phyloP scores from a whole-genome alignment of 2,888 invertebrate genomes.

The Tanytarsus gracilentus region DNA sequence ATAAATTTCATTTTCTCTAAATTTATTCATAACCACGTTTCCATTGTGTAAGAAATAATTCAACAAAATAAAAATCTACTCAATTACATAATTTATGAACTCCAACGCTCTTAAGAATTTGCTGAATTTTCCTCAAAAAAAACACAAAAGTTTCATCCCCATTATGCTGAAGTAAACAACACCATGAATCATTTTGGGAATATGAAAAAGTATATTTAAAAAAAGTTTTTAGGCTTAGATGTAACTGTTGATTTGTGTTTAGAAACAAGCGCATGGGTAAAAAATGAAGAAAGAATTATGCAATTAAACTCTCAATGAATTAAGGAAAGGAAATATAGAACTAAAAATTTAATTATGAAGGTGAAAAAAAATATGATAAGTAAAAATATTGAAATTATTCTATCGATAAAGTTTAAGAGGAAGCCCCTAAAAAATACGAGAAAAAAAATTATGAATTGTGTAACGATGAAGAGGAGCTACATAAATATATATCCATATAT shows the following conservation, averaged over 20 bases:
- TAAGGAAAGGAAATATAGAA: background rate
- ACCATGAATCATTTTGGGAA: background rate
- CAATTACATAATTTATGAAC: no score
- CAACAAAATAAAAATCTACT: no score
- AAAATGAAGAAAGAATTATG: background rate
- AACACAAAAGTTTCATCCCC: background rate
- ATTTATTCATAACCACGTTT: no score
- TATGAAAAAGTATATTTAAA: background rate
- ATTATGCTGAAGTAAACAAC: background rate
- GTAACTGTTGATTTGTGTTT: slow-evolving; percentile 21
- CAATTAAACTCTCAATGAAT: background rate
- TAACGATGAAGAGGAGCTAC: slow-evolving; percentile 3
- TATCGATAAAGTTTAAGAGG: background rate
- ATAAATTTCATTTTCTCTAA: no score
- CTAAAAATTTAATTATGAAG: background rate
- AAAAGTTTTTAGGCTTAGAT: slow-evolving; percentile 21
- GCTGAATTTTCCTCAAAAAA: no score
- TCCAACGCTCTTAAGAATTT: no score
- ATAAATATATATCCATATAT: slow-evolving; percentile 2
- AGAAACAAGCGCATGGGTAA: background rate
- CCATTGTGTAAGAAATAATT: no score
- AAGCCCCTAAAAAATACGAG: slow-evolving; percentile 6
- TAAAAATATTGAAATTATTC: slow-evolving; percentile 8
- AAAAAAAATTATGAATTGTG: background rate
- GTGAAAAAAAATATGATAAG: background rate